Base-by-base conservation (phyloP, 2,113 vertebrate species). In the Synodontis membranacea region DNA sequence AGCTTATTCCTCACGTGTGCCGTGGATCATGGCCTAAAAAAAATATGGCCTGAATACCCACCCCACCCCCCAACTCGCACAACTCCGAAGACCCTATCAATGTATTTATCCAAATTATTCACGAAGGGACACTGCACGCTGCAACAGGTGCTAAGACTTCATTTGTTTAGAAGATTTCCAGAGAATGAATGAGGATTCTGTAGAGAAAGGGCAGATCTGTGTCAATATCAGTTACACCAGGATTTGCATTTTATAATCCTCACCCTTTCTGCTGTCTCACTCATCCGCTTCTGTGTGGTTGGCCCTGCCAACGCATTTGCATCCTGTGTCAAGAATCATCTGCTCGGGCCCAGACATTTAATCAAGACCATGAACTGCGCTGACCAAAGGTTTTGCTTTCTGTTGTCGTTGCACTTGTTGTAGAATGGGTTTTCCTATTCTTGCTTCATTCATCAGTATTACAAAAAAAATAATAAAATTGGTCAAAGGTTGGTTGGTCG, bases 191-290 rank as follows among this genome's bases (percentile, higher is more conserved):
- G 14, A 15, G 80, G 68, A 31, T 76, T 52, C 60, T 85, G 86
- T 75, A 88, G 84, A 91, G 83, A 88, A 80, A 19, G 78, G 44
- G 83, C 83, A 89, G 88, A 92, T 93, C 91, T 91, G 90, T 64
- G 85, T 88, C 89, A 90, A 91, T 88, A 93, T 93, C 92, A 92
- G 93, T 94, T 93, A 91, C 91, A 88, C 60, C 91, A 84, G 86
- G 84, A 92, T 95, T 95, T 95, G 95, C 94, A 95, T 95, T 84
- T 85, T 88, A 89, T 93, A 80, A 84, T 92, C 84, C 86, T 89
- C 37, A 60, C 21, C 89, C 86, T 91, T 93, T 93, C 88, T 90
- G 90, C 80, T 86, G 52, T 81, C 42, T 83, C 86, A 86, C 83
- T 89, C 89, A 39, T 84, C 84, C 60, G 31, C 91, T 93, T 94